These are phyloP conservation scores for Haemorhous mexicanus DNA, from an alignment of 2,113 vertebrate species.

Conservation along the genomic window DNA sequence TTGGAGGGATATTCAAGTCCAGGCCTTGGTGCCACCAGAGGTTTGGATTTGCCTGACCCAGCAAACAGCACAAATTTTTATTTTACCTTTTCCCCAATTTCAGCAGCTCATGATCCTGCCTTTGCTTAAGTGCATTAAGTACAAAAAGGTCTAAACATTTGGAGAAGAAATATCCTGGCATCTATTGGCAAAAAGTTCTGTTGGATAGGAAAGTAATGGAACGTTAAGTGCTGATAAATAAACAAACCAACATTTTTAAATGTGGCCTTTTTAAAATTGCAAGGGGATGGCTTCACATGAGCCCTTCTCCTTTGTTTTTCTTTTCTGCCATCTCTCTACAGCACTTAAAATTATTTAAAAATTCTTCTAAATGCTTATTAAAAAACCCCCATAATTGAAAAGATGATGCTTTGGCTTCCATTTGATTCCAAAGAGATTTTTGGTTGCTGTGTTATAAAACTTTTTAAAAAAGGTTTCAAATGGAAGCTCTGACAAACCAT, in stretches of 20 bases:
- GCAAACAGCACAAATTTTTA: neutral
- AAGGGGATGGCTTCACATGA: neutral
- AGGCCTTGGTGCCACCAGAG: neutral
- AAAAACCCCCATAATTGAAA: neutral
- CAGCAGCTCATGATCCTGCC: neutral
- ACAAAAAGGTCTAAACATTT: neutral
- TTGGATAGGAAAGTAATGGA: neutral
- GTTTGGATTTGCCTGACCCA: neutral
- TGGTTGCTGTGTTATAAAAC: neutral
- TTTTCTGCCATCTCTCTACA: neutral
- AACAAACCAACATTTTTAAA: neutral
- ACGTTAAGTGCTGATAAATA: neutral
- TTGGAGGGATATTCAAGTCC: neutral
- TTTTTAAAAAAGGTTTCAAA: neutral
- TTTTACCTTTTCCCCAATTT: neutral
- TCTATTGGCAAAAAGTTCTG: neutral
- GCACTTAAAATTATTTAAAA: neutral
- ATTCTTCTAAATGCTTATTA: neutral
- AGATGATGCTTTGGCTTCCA: neutral
- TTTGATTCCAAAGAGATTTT: neutral
- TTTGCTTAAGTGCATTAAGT: neutral
- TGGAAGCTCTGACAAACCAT: neutral
- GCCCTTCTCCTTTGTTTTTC: neutral
- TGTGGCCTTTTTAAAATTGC: neutral
- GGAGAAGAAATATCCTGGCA: neutral